Evolutionary conservation across 2,113 vertebrate species (phyloP).

Genomic region (Sylvietta virens): DNA sequence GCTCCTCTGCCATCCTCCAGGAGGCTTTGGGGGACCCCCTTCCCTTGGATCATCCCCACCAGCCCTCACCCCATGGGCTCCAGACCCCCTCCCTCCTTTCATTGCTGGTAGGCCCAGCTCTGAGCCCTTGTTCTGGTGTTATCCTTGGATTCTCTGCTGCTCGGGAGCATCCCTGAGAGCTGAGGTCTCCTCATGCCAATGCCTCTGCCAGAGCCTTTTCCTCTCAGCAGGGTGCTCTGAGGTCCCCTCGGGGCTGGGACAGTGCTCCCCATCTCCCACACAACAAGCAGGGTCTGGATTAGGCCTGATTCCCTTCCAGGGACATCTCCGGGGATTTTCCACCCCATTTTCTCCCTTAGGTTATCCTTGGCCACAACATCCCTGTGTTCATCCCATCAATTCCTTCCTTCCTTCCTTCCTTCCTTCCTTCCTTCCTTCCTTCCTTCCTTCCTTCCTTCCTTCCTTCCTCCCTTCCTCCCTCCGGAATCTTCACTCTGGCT

Average conservation of each 20-base stretch:
- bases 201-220: neutral
- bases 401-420: neutral
- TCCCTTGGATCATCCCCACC: neutral
- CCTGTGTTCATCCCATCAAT: neutral
- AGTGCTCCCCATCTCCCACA: neutral
- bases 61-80: neutral
- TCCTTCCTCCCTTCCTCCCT: neutral
- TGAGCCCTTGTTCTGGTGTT: neutral
- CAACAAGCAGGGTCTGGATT: neutral
- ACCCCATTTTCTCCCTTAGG: neutral
- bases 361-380: neutral
- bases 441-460: neutral
- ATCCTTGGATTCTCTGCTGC: neutral
- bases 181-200: rapidly evolving
- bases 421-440: neutral
- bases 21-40: neutral
- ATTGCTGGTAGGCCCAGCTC: neutral
- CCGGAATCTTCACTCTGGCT: neutral
- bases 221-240: neutral
- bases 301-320: neutral
- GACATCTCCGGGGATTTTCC: neutral
- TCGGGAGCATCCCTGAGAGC: neutral
- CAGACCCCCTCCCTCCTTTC: neutral
- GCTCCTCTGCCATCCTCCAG: neutral
- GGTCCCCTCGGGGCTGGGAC: neutral